Percentiles rank a stretch among this genome's conserved stretches.
These are phyloP conservation scores for Platycheirus rosarum DNA, from an alignment of 2,888 invertebrate species.

Conservation along the genomic window DNA sequence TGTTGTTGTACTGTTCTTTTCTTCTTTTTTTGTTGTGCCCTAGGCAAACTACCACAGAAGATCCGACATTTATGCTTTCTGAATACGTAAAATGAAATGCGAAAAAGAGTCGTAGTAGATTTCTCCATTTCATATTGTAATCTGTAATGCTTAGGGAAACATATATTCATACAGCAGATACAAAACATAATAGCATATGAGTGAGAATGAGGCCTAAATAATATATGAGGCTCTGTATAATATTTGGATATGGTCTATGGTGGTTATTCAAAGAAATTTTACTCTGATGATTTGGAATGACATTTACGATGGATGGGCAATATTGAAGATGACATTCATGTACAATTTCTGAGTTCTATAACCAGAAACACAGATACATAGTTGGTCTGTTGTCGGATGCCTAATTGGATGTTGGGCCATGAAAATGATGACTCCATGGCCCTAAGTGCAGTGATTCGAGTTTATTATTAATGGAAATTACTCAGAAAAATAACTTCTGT, in stretches of 20 bases:
- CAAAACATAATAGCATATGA: background rate
- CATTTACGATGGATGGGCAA: conserved; percentile 60
- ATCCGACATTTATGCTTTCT: conserved; percentile 67
- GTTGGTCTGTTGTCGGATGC: conserved; percentile 1
- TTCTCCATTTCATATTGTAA: conserved; percentile 22
- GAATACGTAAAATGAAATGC: conserved; percentile 67
- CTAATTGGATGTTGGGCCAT: conserved; percentile 18
- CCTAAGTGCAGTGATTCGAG: conserved; percentile 38
- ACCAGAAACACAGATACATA: too few species aligned
- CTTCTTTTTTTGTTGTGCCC: conserved; percentile 1
- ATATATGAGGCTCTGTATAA: too few species aligned
- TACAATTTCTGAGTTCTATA: conserved; percentile 37
- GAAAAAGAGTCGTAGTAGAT: conserved; percentile 29
- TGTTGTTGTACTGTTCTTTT: conserved; percentile 21
- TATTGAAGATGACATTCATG: conserved; percentile 62
- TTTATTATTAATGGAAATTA: conserved; percentile 59
- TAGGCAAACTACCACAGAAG: conserved; percentile 43
- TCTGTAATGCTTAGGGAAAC: conserved; percentile 33
- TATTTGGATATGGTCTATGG: too few species aligned
- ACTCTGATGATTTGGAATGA: conserved; percentile 43
- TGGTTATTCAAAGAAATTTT: conserved; percentile 12
- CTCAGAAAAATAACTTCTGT: conserved; percentile 41
- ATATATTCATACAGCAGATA: conserved; percentile 10
- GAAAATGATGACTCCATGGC: conserved; percentile 5
- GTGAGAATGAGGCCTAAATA: conserved; percentile 22